phyloP scores from a whole-genome alignment of 1,140 invertebrate species.

The Trissolcus basalis region DNA sequence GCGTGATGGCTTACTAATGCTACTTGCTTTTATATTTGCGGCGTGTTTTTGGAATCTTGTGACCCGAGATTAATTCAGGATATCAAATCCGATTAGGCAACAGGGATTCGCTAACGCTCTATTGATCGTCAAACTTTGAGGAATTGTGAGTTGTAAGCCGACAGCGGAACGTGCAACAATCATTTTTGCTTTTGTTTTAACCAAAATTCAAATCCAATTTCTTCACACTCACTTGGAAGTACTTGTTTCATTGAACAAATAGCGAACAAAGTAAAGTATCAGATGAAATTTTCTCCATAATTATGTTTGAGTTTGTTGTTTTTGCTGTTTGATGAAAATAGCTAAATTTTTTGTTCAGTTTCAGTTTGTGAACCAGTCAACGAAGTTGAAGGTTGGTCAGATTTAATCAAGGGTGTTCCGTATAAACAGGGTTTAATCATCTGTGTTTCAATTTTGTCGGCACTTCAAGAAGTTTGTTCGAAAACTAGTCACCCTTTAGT shows the following conservation, averaged over 20 bases:
- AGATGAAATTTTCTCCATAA: too few relatives aligned
- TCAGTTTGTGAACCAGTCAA: constrained; percentile 1
- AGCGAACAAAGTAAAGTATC: too few relatives aligned
- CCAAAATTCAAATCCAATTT: too few relatives aligned
- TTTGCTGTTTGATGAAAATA: too few relatives aligned
- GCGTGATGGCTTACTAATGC: constrained; percentile 36
- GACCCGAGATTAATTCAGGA: constrained; percentile 6
- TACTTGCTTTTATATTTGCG: constrained; percentile 39
- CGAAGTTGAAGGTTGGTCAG: constrained; percentile 3
- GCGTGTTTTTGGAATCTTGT: constrained; percentile 16
- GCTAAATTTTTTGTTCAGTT: too few relatives aligned
- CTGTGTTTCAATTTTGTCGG: constrained; percentile 11
- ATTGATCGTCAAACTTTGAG: too few relatives aligned
- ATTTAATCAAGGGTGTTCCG: constrained; percentile 30
- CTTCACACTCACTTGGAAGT: too few relatives aligned
- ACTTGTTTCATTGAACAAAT: too few relatives aligned
- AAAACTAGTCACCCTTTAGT: not conserved
- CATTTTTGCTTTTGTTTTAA: too few relatives aligned
- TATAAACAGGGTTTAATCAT: constrained; percentile 25
- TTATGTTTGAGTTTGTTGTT: too few relatives aligned
- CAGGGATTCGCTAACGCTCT: not conserved
- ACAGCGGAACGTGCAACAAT: too few relatives aligned
- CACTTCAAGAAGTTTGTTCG: constrained; percentile 8
- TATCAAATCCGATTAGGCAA: not conserved
- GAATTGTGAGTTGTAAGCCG: too few relatives aligned